phyloP scores from a whole-genome alignment of 92 coral and sea anemone species.

The Phenganax stokvisi region DNA sequence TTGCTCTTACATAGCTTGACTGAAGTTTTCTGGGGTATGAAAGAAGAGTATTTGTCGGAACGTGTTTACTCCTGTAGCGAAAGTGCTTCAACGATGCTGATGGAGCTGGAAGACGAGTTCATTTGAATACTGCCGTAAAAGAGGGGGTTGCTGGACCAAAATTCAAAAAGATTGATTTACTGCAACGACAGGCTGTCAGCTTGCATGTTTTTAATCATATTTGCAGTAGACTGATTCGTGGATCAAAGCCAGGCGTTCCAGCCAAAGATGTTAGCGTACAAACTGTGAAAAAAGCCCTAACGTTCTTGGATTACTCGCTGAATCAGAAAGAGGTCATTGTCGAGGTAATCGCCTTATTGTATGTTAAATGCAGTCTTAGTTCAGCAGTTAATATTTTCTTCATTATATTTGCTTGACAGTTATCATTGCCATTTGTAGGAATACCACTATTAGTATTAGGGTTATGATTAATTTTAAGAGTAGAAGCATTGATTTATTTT shows the following conservation, averaged over 20 bases:
- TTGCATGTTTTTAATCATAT: conserved; percentile 39
- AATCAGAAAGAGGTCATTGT: too few species aligned
- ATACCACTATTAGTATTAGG: too few species aligned
- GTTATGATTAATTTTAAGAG: too few species aligned
- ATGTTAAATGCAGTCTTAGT: too few species aligned
- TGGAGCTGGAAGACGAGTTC: conserved; percentile 4
- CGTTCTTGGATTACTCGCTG: conserved; percentile 22
- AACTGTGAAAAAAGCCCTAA: conserved; percentile 35
- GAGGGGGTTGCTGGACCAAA: conserved; percentile 23
- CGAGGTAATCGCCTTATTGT: too few species aligned
- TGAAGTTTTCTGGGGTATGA: too few species aligned
- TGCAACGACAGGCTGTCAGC: conserved; percentile 19
- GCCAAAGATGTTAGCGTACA: conserved; percentile 28
- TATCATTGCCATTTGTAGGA: too few species aligned
- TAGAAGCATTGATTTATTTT: too few species aligned
- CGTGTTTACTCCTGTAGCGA: neutral
- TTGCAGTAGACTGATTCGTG: conserved; percentile 13
- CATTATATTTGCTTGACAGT: too few species aligned
- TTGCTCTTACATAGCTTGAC: too few species aligned
- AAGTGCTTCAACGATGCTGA: conserved; percentile 1
- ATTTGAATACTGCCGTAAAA: conserved; percentile 17
- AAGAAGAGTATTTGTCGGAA: too few species aligned
- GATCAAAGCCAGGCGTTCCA: conserved; percentile 31
- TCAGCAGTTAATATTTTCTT: too few species aligned
- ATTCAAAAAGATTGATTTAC: conserved; percentile 40